A percentile compares a stretch with the other conserved stretches of the same genome.
These are phyloP conservation scores for Cheirogaleus medius DNA, from an alignment of 2,113 vertebrate genomes.

Conservation along the genomic window DNA sequence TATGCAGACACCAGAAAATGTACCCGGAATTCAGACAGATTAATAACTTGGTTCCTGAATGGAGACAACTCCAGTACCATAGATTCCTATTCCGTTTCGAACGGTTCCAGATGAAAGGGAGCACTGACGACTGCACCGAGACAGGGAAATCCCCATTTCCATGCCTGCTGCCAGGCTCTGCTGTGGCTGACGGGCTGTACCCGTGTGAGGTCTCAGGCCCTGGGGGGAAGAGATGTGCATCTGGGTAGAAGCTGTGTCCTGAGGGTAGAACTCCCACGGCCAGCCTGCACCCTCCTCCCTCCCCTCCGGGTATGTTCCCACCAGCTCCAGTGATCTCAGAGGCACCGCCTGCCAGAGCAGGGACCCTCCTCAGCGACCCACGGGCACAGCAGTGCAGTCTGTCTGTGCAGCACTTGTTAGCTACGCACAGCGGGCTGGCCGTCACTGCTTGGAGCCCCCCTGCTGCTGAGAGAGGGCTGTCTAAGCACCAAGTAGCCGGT, in stretches of 20 bases:
- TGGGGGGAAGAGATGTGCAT: not conserved
- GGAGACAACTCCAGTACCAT: not conserved
- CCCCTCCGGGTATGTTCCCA: not conserved
- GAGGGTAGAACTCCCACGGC: constrained; percentile 44
- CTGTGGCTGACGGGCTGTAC: not conserved
- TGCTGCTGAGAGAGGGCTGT: constrained; percentile 49
- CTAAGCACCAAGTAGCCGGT: constrained; percentile 63
- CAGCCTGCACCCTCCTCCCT: not conserved
- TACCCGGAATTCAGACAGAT: constrained; percentile 46
- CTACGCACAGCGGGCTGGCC: constrained; percentile 70
- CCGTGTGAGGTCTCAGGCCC: constrained; percentile 38
- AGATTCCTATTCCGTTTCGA: not conserved
- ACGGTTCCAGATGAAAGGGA: not conserved
- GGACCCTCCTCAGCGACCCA: constrained; percentile 63
- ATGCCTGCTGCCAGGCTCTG: not conserved
- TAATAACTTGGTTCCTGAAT: not conserved
- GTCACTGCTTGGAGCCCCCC: constrained; percentile 67
- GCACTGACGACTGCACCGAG: not conserved
- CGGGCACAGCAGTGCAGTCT: constrained; percentile 65
- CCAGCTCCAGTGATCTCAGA: constrained; percentile 44
- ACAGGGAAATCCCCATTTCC: not conserved
- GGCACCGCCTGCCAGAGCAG: constrained; percentile 27
- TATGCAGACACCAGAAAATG: constrained; percentile 72
- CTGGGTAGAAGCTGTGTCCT: constrained; percentile 60
- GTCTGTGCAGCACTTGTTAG: constrained; percentile 81